Evolutionary conservation across 2,113 vertebrate species (phyloP).

Genomic region (Clarias magur): DNA sequence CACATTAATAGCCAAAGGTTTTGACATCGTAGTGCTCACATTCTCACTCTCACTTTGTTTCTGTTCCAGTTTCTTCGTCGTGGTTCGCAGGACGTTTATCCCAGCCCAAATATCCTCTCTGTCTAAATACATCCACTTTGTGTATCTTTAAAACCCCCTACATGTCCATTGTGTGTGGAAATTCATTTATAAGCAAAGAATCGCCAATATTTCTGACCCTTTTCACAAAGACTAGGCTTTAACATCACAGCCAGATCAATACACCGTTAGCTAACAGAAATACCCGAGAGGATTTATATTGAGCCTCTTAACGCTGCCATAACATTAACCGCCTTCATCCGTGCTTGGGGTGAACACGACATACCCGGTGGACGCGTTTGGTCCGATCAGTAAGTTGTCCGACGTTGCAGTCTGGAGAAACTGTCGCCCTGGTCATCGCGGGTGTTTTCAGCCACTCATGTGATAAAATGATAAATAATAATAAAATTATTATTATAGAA

Average conservation of each 20-base stretch:
- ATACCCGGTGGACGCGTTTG: slow-evolving; percentile 2
- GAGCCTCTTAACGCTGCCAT: not conserved
- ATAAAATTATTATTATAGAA: too few relatives aligned
- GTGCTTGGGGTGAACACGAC: slow-evolving; percentile 21
- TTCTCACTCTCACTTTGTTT: not conserved
- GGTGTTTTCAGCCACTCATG: not conserved
- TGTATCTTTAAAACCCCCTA: not conserved
- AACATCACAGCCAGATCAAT: not conserved
- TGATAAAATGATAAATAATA: not conserved
- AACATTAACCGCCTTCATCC: not conserved
- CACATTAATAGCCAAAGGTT: not conserved
- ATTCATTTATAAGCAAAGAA: not conserved
- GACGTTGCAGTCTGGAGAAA: slow-evolving; percentile 1
- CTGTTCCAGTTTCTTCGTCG: not conserved
- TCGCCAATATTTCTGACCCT: not conserved
- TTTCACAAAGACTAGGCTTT: not conserved
- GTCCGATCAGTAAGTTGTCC: slow-evolving; percentile 59
- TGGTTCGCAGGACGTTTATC: not conserved
- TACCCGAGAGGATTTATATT: not conserved
- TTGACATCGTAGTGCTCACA: not conserved
- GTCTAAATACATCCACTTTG: not conserved
- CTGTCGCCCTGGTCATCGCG: not conserved
- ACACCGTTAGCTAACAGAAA: not conserved
- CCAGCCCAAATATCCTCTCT: not conserved
- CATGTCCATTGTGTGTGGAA: not conserved